Base-by-base conservation (phyloP, 2,113 vertebrate genomes). In the Anser brachyrhynchus region DNA sequence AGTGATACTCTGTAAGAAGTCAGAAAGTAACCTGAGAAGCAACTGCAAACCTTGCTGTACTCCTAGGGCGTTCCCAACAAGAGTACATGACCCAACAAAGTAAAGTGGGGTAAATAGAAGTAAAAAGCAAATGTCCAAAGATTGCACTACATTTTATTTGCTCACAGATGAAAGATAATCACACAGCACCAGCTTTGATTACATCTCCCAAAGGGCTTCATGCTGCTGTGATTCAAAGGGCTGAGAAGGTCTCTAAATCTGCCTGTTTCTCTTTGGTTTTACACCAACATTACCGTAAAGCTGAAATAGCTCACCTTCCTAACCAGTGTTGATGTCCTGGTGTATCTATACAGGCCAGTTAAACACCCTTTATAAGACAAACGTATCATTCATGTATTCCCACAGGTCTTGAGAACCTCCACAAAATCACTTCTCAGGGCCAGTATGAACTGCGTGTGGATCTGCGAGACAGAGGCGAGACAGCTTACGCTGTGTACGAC, bases 401-500 rank as follows among this genome's bases (percentile, higher is more conserved):
- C 93, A 15, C 95, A 99, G 99, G 99, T 84, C 98, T 99, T 92
- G 98, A 99, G 59, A 99, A 98, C 95, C 97, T 99, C 54, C 98
- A 98, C 97, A 99, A 99, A 97, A 99, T 99, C 97, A 99, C 99
- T 20, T 98, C 99, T 25, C 98, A 98, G 52, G 98, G 99, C 14
- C 99, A 98, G 90, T 99, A 99, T 0, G 99, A 99, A 97, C 97
- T 99, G 89, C 98, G 99, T 2, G 99, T 99, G 52, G 99, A 99
- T 92, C 98, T 99, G 79, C 95, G 90, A 61, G 99, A 99, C 87
- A 98, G 97, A 6, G 99, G 97, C 11, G 98, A 99, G 88, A 94
- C 97, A 1, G 99, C 98, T 26, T 99, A 98, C 0, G 99, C 99
- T 3, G 98, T 99, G 86, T 99, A 99, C 0, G 98, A 99, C 64